Conservation (phyloP, 1,140 invertebrate species). For the Uloborus diversus region DNA sequence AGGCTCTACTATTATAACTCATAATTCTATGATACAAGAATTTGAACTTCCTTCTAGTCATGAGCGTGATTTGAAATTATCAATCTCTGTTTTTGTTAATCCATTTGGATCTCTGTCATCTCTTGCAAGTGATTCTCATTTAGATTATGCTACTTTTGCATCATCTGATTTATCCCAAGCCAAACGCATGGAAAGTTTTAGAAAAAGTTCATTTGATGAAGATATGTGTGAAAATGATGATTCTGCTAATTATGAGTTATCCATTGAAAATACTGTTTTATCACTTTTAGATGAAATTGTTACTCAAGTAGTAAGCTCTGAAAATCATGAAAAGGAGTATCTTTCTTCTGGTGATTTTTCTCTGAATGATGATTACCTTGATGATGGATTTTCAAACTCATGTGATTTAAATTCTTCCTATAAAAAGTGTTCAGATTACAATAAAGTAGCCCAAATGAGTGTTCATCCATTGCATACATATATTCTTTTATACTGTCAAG, state of each 20-base stretch:
- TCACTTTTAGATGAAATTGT: conserved; percentile 49
- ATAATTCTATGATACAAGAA: conserved; percentile 68
- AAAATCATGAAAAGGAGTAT: conserved; percentile 19
- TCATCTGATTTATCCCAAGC: conserved; percentile 51
- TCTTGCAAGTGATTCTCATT: conserved; percentile 54
- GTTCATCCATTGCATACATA: conserved; percentile 80
- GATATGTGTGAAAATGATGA: conserved; percentile 24
- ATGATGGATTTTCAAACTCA: not conserved
- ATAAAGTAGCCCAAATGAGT: conserved; percentile 31
- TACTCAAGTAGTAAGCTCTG: conserved; percentile 19
- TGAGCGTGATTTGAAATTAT: conserved; percentile 61
- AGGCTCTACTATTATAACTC: conserved; percentile 65
- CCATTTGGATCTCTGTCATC: conserved; percentile 66
- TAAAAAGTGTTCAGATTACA: conserved; percentile 27
- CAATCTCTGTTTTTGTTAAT: conserved; percentile 70
- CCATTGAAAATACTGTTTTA: conserved; percentile 36
- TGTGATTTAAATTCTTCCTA: conserved; percentile 27
- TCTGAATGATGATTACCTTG: conserved; percentile 43
- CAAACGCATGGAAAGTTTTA: conserved; percentile 47
- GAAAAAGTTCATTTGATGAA: conserved; percentile 59
- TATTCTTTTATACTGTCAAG: conserved; percentile 81
- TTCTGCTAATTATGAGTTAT: not conserved
- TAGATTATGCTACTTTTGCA: conserved; percentile 26
- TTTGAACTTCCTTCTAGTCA: conserved; percentile 68
- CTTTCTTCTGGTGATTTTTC: conserved; percentile 46